Evolutionary conservation across 2,888 invertebrate genomes (phyloP).

Genomic region (Parapristionchus giblindavisi): DNA sequence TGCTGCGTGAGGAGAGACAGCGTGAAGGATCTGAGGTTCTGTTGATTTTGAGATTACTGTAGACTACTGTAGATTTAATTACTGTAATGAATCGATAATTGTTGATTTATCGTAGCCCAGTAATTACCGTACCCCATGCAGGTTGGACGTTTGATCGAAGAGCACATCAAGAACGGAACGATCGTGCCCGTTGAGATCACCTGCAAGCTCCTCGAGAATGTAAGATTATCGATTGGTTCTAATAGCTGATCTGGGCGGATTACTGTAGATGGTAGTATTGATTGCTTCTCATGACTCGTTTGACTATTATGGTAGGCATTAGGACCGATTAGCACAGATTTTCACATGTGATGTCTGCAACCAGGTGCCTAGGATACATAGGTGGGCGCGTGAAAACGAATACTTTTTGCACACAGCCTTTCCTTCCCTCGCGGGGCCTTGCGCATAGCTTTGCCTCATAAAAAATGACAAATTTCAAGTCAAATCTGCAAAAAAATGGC

Average conservation of each 20-base stretch:
- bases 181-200: constrained; percentile 99
- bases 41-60: too few relatives aligned
- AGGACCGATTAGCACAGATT: too few relatives aligned
- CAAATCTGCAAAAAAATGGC: too few relatives aligned
- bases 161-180: constrained; percentile 87
- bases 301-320: too few relatives aligned
- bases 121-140: background rate
- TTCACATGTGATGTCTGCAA: background rate
- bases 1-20: constrained; percentile 88
- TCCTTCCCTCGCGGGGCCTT: too few relatives aligned
- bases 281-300: too few relatives aligned
- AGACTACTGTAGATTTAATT: too few relatives aligned
- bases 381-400: background rate
- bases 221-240: constrained; percentile 71
- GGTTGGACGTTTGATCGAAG: constrained; percentile 85
- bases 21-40: constrained; percentile 82
- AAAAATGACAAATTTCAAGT: too few relatives aligned
- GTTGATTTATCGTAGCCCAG: constrained; percentile 39
- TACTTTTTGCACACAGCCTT: too few relatives aligned
- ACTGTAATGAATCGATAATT: too few relatives aligned
- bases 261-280: background rate
- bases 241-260: background rate
- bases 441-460: too few relatives aligned
- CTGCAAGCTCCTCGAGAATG: constrained; percentile 89
- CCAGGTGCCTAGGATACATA: background rate